Evolutionary conservation across 2,888 invertebrate genomes (phyloP).

Genomic region (Agelastica alni): DNA sequence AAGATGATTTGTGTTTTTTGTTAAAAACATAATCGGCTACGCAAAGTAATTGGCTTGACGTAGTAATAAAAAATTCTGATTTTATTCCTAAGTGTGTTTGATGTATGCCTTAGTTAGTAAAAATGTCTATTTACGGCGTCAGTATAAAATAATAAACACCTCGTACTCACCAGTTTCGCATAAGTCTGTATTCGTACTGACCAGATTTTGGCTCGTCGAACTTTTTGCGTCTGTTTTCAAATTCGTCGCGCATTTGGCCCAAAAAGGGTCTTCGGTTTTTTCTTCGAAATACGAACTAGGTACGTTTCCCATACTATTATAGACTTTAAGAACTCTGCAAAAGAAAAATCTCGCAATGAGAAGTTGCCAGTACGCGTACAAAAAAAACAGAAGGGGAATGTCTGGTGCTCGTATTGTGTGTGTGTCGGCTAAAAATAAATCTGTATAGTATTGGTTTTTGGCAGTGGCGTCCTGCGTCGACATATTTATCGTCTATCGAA

Average conservation of each 20-base stretch:
- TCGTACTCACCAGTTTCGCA: background rate
- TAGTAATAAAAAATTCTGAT: background rate
- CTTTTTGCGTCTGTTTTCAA: conserved; percentile 14
- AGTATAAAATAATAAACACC: too few species aligned
- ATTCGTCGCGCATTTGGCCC: conserved; percentile 32
- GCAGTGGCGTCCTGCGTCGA: background rate
- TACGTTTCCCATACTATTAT: conserved; percentile 48
- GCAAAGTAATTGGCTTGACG: background rate
- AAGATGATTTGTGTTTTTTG: background rate
- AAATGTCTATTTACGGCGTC: too few species aligned
- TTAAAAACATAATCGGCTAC: background rate
- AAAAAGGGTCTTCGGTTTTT: conserved; percentile 43
- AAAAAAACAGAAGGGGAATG: conserved; percentile 7
- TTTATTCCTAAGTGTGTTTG: too few species aligned
- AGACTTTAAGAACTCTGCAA: conserved; percentile 26
- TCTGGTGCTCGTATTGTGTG: background rate
- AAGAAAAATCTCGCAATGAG: conserved; percentile 21
- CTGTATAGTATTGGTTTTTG: background rate
- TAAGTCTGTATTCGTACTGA: conserved; percentile 26
- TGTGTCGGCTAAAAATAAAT: conserved; percentile 4
- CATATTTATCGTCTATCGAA: background rate
- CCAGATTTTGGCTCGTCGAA: conserved; percentile 23
- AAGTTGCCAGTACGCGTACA: conserved; percentile 3
- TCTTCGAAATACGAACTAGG: conserved; percentile 35
- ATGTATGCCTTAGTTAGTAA: too few species aligned